Evolutionary conservation across 2,797 vertebrate species (phyloP), one percentile per base, ranked within the genome.

Genomic region (Siniperca scherzeri): DNA sequence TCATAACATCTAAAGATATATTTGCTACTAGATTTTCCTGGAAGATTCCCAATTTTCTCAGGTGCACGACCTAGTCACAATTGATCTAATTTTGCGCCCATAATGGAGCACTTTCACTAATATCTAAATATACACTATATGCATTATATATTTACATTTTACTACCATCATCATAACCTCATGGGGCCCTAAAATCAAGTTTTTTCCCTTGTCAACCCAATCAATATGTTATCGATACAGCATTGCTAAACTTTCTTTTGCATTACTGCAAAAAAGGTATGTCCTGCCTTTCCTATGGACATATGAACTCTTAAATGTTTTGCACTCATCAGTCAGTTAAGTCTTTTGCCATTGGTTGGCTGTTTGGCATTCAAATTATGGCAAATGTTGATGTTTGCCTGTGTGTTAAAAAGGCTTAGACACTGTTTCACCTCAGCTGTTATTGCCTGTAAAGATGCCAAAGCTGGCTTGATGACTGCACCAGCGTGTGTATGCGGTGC

Each of bases 391-490:
- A 27, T 75, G 77, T 78, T 82, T 88, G 70, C 70, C 55, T 74
- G 59, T 66, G 71, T 82, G 73, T 75, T 78, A 56, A 82, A 61
- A 79, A 68, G 76, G 76, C 80, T 33, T 68, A 85, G 74, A 68
- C 65, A 40, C 64, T 77, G 70, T 81, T 84, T 79, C 74, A 83
- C 74, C 74, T 88, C 79, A 90, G 84, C 77, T 90, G 71, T 83
- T 84, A 70, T 56, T 81, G 30, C 30, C 73, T 84, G 83, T 80
- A 70, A 80, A 21, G 77, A 78, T 87, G 85, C 82, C 83, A 87
- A 65, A 22, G 53, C 42, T 57, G 76, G 75, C 75, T 87, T 66
- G 52, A 48, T 76, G 78, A 82, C 69, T 57, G 65, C 66, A 67
- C 44, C 55, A 40, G 27, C 2, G 42, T 74, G 40, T 65, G 48